Evolutionary conservation across 1,140 invertebrate species (phyloP).

Genomic region (Cotesia vestalis): DNA sequence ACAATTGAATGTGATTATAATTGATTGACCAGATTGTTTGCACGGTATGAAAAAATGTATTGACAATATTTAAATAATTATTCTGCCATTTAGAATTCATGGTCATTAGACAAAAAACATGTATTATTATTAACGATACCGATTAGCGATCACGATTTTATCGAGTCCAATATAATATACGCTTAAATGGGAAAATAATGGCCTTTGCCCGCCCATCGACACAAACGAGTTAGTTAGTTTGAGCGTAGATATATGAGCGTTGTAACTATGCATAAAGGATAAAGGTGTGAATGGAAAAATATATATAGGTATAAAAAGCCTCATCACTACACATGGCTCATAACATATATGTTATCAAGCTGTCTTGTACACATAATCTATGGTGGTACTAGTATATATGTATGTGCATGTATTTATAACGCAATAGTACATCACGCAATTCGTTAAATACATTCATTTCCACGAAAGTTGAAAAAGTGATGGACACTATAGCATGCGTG

Average conservation of each 20-base stretch:
- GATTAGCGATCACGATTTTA: constrained; percentile 37
- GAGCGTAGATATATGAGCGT: constrained; percentile 12
- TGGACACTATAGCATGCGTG: neutral
- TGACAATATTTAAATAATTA: constrained; percentile 52
- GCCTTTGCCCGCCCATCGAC: constrained; percentile 37
- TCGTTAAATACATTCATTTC: constrained; percentile 12
- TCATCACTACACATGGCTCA: constrained; percentile 22
- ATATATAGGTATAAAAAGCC: constrained; percentile 15
- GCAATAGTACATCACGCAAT: constrained; percentile 6
- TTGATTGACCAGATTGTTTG: too few relatives aligned
- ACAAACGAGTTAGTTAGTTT: constrained; percentile 32
- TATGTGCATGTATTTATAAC: neutral
- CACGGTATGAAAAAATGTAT: constrained; percentile 13
- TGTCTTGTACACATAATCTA: constrained; percentile 12
- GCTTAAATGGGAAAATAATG: constrained; percentile 57
- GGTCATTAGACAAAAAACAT: constrained; percentile 24
- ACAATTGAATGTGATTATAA: too few relatives aligned
- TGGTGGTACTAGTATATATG: constrained; percentile 15
- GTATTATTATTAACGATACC: constrained; percentile 28
- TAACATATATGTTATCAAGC: constrained; percentile 8
- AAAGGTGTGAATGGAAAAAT: constrained; percentile 10
- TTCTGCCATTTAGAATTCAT: constrained; percentile 44
- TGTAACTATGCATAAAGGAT: neutral
- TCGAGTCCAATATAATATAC: constrained; percentile 48
- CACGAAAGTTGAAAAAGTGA: constrained; percentile 13